A percentile compares a stretch with the other conserved stretches of the same genome.
phyloP scores from a whole-genome alignment of 2,113 vertebrate species.

The Rhynchomys soricoides region DNA sequence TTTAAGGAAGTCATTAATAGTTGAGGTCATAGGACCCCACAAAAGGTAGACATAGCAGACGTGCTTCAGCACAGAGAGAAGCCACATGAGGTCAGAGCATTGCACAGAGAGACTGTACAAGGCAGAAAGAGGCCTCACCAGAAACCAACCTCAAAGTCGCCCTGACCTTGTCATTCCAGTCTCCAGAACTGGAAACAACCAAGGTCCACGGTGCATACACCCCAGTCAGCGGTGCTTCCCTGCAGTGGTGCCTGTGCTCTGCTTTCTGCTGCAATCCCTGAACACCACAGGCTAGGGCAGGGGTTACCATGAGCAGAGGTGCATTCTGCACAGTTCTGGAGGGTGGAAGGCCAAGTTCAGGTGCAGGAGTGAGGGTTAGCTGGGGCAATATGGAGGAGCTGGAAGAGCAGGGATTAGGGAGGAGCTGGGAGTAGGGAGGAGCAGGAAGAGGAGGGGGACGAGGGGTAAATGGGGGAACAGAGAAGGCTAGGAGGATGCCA shows the following conservation, averaged over 20 bases:
- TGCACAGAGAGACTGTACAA: background rate
- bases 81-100: accelerated
- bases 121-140: background rate
- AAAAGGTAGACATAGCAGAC: no score
- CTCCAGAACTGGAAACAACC: background rate
- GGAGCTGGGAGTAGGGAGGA: background rate
- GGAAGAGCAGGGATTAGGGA: no score
- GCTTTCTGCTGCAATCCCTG: background rate
- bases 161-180: background rate
- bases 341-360: background rate
- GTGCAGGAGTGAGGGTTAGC: background rate
- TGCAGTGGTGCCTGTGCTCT: accelerated
- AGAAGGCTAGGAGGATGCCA: no score
- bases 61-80: accelerated
- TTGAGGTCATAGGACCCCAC: background rate
- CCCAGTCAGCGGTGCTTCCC: accelerated
- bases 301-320: background rate
- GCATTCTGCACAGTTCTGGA: background rate
- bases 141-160: background rate
- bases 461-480: no score
- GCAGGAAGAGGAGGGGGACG: no score
- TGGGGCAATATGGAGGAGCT: background rate
- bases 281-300: background rate
- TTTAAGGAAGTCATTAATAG: background rate
- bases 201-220: accelerated